A percentile compares a stretch with the other conserved stretches of the same genome.
phyloP scores from a whole-genome alignment of 37 sponge, comb jelly and placozoan genomes.

The Hexactinellida sp. region DNA sequence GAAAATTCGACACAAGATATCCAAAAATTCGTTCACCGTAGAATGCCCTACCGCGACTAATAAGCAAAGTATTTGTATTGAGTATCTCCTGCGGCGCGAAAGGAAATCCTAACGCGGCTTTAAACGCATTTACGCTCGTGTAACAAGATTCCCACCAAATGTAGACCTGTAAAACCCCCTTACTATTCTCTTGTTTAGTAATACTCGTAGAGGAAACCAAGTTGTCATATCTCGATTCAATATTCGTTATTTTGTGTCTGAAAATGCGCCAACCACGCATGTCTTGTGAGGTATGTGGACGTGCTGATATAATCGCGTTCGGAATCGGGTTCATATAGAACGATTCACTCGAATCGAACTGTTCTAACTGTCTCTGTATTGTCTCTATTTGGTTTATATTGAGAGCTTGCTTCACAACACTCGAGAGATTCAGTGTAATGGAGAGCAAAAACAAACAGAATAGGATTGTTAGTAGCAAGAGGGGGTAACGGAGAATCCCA shows the following conservation, averaged over 20 bases:
- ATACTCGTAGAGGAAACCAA: background rate
- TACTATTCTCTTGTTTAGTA: background rate
- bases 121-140: background rate
- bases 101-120: background rate
- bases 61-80: background rate
- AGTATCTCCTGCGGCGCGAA: background rate
- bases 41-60: background rate
- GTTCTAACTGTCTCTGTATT: constrained; percentile 6
- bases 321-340: background rate
- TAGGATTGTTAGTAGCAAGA: background rate
- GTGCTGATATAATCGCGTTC: background rate
- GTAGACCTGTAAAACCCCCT: background rate
- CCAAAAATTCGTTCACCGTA: background rate
- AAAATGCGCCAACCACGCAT: background rate
- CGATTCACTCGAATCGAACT: background rate
- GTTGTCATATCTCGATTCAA: background rate
- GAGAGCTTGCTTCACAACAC: background rate
- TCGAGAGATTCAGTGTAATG: background rate
- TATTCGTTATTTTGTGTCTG: background rate
- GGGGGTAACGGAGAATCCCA: background rate
- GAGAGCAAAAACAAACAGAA: background rate
- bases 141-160: constrained; percentile 15
- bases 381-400: background rate
- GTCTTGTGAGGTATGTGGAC: background rate
- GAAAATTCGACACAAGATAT: background rate